A percentile compares a stretch with the other conserved stretches of the same genome.
Conservation (phyloP, 2,113 vertebrate species). For the Tachuris rubrigastra region DNA sequence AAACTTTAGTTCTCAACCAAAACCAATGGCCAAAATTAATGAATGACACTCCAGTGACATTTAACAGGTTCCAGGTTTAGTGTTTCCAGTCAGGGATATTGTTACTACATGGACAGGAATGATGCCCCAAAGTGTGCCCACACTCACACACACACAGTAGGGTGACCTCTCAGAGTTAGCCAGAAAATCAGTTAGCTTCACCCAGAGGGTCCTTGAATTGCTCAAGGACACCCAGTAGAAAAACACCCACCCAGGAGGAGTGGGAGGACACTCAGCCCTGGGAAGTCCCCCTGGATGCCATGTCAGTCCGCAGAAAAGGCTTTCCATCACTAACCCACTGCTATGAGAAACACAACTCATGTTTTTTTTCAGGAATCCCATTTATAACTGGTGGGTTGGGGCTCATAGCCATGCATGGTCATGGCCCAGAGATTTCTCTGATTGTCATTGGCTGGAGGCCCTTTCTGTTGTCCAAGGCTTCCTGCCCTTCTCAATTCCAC, state of each 20-base stretch:
- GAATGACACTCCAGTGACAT: background rate
- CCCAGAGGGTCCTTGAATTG: background rate
- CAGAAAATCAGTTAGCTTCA: background rate
- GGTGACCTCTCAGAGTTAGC: background rate
- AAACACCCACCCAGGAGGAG: background rate
- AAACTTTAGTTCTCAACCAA: background rate
- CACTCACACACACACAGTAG: too few relatives aligned
- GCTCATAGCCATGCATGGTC: background rate
- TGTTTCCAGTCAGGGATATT: too few relatives aligned
- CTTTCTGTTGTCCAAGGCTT: background rate
- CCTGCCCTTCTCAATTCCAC: background rate
- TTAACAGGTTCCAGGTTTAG: background rate
- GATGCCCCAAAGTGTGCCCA: too few relatives aligned
- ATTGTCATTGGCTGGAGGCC: background rate
- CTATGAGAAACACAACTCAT: too few relatives aligned
- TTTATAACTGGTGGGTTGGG: background rate
- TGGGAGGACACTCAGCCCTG: too few relatives aligned
- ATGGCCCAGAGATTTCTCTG: background rate
- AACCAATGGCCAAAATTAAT: background rate
- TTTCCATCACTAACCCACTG: background rate
- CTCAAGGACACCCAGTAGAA: background rate
- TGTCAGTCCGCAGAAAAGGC: background rate
- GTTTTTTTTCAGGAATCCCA: background rate
- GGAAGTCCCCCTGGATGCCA: background rate
- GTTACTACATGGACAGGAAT: background rate